A percentile compares a stretch with the other conserved stretches of the same genome.
These are phyloP conservation scores for Nysson spinosus DNA, from an alignment of 2,888 invertebrate species.

Conservation along the genomic window DNA sequence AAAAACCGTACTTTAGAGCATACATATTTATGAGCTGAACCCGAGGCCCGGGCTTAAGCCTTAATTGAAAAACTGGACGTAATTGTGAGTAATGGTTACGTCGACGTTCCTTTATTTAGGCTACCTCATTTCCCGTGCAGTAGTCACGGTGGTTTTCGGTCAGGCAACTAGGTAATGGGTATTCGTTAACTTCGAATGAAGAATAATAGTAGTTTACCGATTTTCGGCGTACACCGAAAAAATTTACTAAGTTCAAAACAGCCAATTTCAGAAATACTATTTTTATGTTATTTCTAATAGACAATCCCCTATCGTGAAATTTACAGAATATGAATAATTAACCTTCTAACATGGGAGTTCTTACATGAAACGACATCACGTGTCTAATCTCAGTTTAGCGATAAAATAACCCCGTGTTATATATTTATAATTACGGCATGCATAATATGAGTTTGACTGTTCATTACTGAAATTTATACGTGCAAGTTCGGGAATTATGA, in stretches of 20 bases:
- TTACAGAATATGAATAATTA: too few species aligned
- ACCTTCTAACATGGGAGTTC: too few species aligned
- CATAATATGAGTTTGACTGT: not conserved
- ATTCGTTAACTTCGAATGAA: slow-evolving; percentile 28
- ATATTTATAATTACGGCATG: not conserved
- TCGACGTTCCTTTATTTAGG: slow-evolving; percentile 38
- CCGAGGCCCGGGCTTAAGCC: slow-evolving; percentile 38
- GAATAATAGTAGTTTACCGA: slow-evolving; percentile 29
- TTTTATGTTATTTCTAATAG: too few species aligned
- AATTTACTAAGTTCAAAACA: too few species aligned
- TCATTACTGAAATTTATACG: too few species aligned
- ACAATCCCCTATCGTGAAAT: too few species aligned
- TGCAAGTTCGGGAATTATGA: too few species aligned
- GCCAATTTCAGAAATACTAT: too few species aligned
- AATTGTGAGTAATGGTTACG: slow-evolving; percentile 61
- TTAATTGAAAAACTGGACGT: slow-evolving; percentile 61
- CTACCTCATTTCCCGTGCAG: slow-evolving; percentile 24
- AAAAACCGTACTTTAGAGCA: slow-evolving; percentile 46
- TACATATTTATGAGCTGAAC: slow-evolving; percentile 58
- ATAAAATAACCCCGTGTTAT: not conserved
- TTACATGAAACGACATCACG: too few species aligned
- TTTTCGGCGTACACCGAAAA: slow-evolving; percentile 5
- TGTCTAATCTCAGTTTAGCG: not conserved
- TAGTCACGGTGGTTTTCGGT: slow-evolving; percentile 29
- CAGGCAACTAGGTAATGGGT: slow-evolving; percentile 1